A percentile compares a stretch with the other conserved stretches of the same genome.
Conservation (phyloP, 2,113 vertebrate species). For the Mixornis gularis region DNA sequence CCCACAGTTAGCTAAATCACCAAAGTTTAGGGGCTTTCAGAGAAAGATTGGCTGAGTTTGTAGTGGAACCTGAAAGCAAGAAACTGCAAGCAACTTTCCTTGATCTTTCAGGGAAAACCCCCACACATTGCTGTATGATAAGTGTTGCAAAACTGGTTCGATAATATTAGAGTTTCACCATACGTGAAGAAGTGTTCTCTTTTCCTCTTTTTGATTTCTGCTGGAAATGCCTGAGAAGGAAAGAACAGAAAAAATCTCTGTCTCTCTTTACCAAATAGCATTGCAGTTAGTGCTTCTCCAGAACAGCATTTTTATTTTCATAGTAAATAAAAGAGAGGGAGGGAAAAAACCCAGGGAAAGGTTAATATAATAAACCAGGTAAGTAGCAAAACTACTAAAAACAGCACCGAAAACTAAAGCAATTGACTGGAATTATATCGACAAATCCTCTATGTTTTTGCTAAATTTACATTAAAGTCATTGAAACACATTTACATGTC, state of each 20-base stretch:
- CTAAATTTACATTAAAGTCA: neutral
- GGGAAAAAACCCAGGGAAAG: neutral
- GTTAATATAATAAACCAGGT: neutral
- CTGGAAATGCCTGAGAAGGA: neutral
- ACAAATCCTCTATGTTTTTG: neutral
- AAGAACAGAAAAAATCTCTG: neutral
- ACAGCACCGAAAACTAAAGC: neutral
- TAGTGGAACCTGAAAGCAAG: neutral
- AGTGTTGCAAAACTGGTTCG: neutral
- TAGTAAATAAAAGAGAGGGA: neutral
- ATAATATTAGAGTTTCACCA: neutral
- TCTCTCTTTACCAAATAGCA: neutral
- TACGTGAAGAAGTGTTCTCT: neutral
- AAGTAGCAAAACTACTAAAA: neutral
- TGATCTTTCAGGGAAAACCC: neutral
- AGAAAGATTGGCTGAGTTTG: neutral
- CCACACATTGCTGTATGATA: neutral
- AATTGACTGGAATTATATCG: neutral
- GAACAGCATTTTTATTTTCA: neutral
- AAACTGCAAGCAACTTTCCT: neutral
- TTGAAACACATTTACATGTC: neutral
- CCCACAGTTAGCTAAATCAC: neutral
- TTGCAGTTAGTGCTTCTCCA: neutral
- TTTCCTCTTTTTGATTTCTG: neutral
- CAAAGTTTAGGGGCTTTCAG: neutral